Evolutionary conservation across 2,888 invertebrate species (phyloP), one percentile per base, ranked within the genome.

Genomic region (Cosmia pyralina): DNA sequence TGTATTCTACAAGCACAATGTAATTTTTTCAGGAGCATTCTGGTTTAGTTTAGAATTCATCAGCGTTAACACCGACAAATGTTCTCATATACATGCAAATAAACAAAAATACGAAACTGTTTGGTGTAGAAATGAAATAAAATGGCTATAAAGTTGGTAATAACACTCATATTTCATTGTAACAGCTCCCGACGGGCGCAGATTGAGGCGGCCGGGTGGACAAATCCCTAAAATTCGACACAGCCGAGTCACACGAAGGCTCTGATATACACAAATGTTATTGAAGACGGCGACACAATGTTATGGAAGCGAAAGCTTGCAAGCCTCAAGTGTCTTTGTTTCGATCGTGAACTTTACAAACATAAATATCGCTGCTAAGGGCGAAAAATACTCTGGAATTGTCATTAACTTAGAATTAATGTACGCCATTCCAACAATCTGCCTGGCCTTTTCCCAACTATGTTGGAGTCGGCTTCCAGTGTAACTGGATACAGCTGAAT

Each of bases 91-190:
- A 71, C 69, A 83, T 83, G 75, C 81, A 84, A 85, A 88, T 85
- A 88, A 85, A 88, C 83, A 86, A 82, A 85, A 85, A 87, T 69
- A 88, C 84, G 77, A 83, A 87, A 88, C 83, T 80, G 83, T 87
- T 84, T 79, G 78, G 84, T 84, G 85, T 77, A 86, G 86, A 90
- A 90, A 90, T 91, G 87, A 91, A 88, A 92, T 90, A 90, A 90
- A 87, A 88, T 75, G 83, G 88, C 86, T 85, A 90, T 91, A 92
- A 92, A 90, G 86, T 90, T 85, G 83, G 88, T 88, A 90, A 91
- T 92, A 91, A 91, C 88, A 86, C 85, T 87, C 84, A 90, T 91
- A 91, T 91, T 90, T 91, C 91, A 89, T 82, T 79, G 87, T 89
- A 89, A 92, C 87, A 85, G 87, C 88, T 79, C 89, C 89, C 90